Percentiles rank a stretch among this genome's conserved stretches.
Conservation (phyloP, 2,113 vertebrate species). For the Physeter macrocephalus region DNA sequence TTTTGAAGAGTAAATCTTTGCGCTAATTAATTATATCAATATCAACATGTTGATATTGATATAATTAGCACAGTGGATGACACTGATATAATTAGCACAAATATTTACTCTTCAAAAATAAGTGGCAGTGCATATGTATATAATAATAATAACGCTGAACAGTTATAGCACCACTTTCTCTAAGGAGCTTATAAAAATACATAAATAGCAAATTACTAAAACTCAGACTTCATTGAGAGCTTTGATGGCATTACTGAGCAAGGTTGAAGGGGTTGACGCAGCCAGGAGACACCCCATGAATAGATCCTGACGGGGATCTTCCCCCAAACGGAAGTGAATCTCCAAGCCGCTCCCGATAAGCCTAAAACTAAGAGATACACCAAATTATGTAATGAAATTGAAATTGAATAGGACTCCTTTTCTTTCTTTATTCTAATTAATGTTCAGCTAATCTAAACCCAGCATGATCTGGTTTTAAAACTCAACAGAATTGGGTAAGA, state of each 20-base stretch:
- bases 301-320: background rate
- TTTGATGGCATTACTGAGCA: background rate
- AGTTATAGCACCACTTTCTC: constrained; percentile 26
- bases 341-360: background rate
- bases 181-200: constrained; percentile 34
- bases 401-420: background rate
- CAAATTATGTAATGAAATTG: background rate
- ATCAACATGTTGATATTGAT: constrained; percentile 76
- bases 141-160: constrained; percentile 63
- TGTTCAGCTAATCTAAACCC: background rate
- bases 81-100: constrained; percentile 76
- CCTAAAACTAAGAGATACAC: background rate
- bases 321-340: background rate
- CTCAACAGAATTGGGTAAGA: background rate
- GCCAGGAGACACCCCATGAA: background rate
- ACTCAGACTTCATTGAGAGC: background rate
- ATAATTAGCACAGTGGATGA: constrained; percentile 79
- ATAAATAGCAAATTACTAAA: constrained; percentile 28
- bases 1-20: constrained; percentile 81
- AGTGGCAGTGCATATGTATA: constrained; percentile 61
- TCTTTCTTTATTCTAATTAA: background rate
- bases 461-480: background rate
- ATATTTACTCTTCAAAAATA: constrained; percentile 72
- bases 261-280: background rate
- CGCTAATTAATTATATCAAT: constrained; percentile 83